Evolutionary conservation across 2,113 vertebrate species (phyloP).

Genomic region (Gymnocephalus cernua): DNA sequence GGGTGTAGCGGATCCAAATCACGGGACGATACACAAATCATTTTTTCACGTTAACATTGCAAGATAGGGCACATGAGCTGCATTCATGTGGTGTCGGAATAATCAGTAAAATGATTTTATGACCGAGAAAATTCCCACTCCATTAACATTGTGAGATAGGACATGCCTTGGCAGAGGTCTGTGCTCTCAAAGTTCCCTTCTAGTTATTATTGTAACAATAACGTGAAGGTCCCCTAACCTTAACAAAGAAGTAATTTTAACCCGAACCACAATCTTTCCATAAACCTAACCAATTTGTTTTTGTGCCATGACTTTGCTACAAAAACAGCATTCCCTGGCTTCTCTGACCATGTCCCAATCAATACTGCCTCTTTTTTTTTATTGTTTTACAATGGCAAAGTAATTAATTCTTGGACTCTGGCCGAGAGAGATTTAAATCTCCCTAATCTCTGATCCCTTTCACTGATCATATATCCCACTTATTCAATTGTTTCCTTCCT

Average conservation of each 20-base stretch:
- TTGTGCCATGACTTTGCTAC: background rate
- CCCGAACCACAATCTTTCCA: background rate
- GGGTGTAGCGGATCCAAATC: too few relatives aligned
- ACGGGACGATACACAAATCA: too few relatives aligned
- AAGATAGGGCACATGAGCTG: too few relatives aligned
- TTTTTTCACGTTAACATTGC: too few relatives aligned
- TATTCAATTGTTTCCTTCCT: conserved; percentile 64
- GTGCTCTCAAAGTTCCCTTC: too few relatives aligned
- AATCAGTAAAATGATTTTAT: too few relatives aligned
- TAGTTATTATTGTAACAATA: background rate
- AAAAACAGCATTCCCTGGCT: conserved; percentile 27
- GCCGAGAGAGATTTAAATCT: conserved; percentile 45
- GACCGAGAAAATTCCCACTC: too few relatives aligned
- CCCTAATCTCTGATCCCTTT: conserved; percentile 46
- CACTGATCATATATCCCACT: conserved; percentile 48
- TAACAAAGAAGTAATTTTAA: background rate
- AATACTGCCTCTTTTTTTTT: conserved; percentile 29
- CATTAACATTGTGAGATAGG: too few relatives aligned
- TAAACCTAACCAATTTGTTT: background rate
- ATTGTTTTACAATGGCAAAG: conserved; percentile 62
- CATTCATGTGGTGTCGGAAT: too few relatives aligned
- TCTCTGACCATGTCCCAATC: conserved; percentile 36
- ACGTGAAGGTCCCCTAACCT: background rate
- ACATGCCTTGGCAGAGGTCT: too few relatives aligned
- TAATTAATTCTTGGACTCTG: conserved; percentile 56